phyloP scores from a whole-genome alignment of 2,888 invertebrate species.

The Ischnus inquisitorius region DNA sequence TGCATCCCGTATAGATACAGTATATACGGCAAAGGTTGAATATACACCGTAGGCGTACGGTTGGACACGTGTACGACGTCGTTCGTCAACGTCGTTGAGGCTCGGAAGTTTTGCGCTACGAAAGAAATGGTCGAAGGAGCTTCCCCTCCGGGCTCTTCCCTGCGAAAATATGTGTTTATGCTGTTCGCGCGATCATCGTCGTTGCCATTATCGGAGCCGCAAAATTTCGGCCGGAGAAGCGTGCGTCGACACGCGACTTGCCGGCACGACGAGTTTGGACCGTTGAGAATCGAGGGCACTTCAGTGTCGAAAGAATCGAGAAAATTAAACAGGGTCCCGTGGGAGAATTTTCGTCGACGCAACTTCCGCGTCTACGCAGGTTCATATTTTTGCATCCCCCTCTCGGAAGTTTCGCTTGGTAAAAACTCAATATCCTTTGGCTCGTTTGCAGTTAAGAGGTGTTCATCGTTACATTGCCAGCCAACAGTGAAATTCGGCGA shows the following conservation, averaged over 20 bases:
- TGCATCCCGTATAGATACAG: constrained; percentile 65
- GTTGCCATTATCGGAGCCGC: constrained; percentile 41
- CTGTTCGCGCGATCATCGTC: constrained; percentile 45
- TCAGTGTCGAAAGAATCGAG: constrained; percentile 3
- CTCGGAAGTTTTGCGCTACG: constrained; percentile 22
- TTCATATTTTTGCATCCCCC: background rate
- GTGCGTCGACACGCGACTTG: constrained; percentile 55
- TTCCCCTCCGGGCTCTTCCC: background rate
- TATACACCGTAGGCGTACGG: constrained; percentile 58
- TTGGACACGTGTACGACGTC: constrained; percentile 70
- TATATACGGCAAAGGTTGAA: background rate
- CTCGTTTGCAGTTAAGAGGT: background rate
- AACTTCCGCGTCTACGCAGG: background rate
- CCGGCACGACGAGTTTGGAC: background rate
- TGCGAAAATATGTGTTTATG: constrained; percentile 44
- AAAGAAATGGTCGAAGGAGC: constrained; percentile 27
- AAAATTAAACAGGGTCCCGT: constrained; percentile 6
- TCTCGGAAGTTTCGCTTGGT: background rate
- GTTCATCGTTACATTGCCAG: too few species aligned
- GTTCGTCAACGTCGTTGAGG: constrained; percentile 63
- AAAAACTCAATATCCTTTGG: background rate
- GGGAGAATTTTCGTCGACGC: constrained; percentile 77
- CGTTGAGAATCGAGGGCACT: background rate
- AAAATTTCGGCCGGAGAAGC: constrained; percentile 45
- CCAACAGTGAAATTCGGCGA: too few species aligned